Evolutionary conservation across 2,113 vertebrate species (phyloP), one percentile per base, ranked within the genome.

Genomic region (Eidolon helvum): DNA sequence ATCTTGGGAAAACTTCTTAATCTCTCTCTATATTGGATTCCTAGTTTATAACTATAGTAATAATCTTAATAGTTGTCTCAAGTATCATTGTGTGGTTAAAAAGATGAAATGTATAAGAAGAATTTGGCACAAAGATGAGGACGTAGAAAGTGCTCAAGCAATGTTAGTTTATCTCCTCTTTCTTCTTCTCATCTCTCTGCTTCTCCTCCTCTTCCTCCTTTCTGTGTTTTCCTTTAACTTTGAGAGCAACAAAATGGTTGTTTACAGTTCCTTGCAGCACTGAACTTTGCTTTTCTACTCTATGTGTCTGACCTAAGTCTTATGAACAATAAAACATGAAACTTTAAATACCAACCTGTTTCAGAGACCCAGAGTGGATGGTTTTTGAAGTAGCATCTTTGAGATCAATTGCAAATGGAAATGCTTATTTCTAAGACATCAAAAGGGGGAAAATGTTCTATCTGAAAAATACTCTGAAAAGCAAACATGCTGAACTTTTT

Each of bases 351-450:
- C 1, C 63, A 85, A 55, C 48, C 33, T 48, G 15, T 75, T 72
- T 7, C 5, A 16, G 59, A 94, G 86, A 94, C 75, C 35, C 40
- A 69, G 78, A 63, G 40, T 87, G 53, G 33, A 33, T 11, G 21
- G 38, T 87, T 92, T 97, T 91, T 90, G 61, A 79, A 95, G 79
- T 55, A 91, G 69, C n/a, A 93, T 68, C 83, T 92, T 87, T 92
- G 66, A 97, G 59, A 96, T 71, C 14, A 91, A 55, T 72, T 90
- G 65, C 84, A 22, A 97, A 97, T 71, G 35, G 28, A 50, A 89
- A 95, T 87, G n/a, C 72, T 92, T 95, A 90, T 92, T 97, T 96
- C 90, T 74, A 92, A 74, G 72, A 57, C 48, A 96, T 92, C 90
- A 66, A 61, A 92, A 87, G 15, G 59, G 45, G 12, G 21, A 2